Conservation (phyloP, 2,888 invertebrate species). For the Apamea crenata region DNA sequence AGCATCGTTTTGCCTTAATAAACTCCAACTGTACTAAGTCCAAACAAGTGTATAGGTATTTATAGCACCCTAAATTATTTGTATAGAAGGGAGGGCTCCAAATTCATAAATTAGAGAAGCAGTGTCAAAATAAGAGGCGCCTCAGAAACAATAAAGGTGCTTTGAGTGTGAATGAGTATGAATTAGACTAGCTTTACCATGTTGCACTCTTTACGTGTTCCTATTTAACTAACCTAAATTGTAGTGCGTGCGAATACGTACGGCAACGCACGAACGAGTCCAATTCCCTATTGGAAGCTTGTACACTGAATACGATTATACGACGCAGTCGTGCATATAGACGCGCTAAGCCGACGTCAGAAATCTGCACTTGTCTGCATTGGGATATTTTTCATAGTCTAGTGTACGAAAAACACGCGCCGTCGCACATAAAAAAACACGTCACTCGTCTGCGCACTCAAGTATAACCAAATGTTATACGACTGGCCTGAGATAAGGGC, state of each 20-base stretch:
- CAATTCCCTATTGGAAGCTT: not conserved
- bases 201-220: not conserved
- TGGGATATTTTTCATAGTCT: not conserved
- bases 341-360: not conserved
- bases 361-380: not conserved
- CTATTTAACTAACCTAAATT: not conserved
- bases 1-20: constrained; percentile 31
- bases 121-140: constrained; percentile 41
- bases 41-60: constrained; percentile 3
- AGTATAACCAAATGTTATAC: not conserved
- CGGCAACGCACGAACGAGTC: not conserved
- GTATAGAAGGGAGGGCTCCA: not conserved
- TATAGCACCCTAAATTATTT: constrained; percentile 41
- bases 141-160: constrained; percentile 48
- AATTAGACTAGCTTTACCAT: constrained; percentile 18
- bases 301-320: not conserved
- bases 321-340: not conserved
- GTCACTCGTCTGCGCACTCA: not conserved
- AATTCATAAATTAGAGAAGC: constrained; percentile 51
- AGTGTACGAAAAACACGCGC: not conserved
- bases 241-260: not conserved
- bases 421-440: not conserved
- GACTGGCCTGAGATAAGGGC: not conserved
- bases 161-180: constrained; percentile 1
- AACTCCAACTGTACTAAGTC: constrained; percentile 24